A percentile compares a stretch with the other conserved stretches of the same genome.
Conservation (phyloP, 2,113 vertebrate species). For the Calonectris borealis region DNA sequence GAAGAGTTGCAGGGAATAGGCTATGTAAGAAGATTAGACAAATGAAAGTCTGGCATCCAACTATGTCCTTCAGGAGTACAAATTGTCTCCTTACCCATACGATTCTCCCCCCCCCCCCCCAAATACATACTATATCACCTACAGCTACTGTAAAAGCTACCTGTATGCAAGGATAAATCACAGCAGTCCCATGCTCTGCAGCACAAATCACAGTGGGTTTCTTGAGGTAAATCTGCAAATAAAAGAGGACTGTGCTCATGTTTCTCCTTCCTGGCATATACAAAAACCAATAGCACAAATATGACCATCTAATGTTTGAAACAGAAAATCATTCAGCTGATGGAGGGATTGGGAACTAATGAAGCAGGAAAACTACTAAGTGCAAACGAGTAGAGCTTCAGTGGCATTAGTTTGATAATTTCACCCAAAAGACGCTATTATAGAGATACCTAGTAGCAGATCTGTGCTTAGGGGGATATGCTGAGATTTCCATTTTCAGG, state of each 20-base stretch:
- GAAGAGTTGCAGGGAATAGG: constrained; percentile 21
- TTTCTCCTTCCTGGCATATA: constrained; percentile 21
- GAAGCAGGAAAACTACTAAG: constrained; percentile 25
- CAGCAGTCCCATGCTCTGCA: neutral
- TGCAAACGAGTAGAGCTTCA: constrained; percentile 33
- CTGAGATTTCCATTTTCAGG: constrained; percentile 41
- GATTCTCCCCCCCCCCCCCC: neutral
- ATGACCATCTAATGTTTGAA: neutral
- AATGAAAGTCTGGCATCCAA: constrained; percentile 26
- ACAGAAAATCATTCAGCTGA: constrained; percentile 42
- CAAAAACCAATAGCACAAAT: constrained; percentile 14
- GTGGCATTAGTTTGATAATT: constrained; percentile 25
- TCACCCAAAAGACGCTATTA: constrained; percentile 9
- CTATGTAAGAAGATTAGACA: constrained; percentile 58
- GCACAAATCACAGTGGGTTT: constrained; percentile 15
- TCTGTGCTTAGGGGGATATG: constrained; percentile 4
- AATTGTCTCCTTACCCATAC: neutral
- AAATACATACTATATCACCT: constrained; percentile 5
- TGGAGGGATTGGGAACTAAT: neutral
- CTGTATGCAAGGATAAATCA: constrained; percentile 21
- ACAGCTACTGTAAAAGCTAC: constrained; percentile 25
- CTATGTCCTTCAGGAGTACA: constrained; percentile 15
- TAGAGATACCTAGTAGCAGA: neutral
- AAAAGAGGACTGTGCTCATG: constrained; percentile 5
- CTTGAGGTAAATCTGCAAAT: constrained; percentile 48